Base-by-base conservation (phyloP, 1,140 invertebrate species). In the Nomia melanderi region DNA sequence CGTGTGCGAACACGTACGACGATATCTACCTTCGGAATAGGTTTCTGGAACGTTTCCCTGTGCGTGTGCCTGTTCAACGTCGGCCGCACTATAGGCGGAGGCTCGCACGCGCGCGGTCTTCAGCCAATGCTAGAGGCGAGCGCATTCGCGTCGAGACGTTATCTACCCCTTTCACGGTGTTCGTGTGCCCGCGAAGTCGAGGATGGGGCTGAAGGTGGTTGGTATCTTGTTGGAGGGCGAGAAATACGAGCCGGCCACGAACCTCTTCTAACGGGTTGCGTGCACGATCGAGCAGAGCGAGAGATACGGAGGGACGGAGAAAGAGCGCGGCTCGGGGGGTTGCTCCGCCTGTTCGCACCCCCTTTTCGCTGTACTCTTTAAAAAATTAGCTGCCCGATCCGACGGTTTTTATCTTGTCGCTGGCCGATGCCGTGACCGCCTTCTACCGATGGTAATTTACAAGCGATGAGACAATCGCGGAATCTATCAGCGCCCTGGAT, bases 151-250 rank as follows among this genome's bases (percentile, higher is more conserved):
- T 53, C 0, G 20, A 62, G 53, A 47, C 67, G 66, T 77, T 77
- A 77, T 77, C 75, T 71, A 54, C 53, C 50, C 36, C n/a, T n/a
- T 76, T n/a, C 9, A 3, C 20, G 8, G 27, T 9, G 33, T 64
- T 56, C 53, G 65, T 80, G 76, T 76, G 67, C 23, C 54, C 59
- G n/a, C 57, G 57, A 54, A 17, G 72, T 77, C 76, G 81, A 75
- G 75, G 70, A 85, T 75, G 77, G 83, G 84, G 83, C 65, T 72
- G 60, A 83, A 86, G 80, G 84, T 85, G 84, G 83, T 83, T 80
- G 84, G 83, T 86, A 86, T 86, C 84, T 86, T 78, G 84, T 86
- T 85, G 84, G 84, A 86, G 84, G 84, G 83, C 70, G 84, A 86
- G 84, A 86, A 86, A 86, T 86, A 86, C 84, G 84, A 86, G 77